Conservation (phyloP, 2,888 invertebrate species). For the Drosophila antonietae region DNA sequence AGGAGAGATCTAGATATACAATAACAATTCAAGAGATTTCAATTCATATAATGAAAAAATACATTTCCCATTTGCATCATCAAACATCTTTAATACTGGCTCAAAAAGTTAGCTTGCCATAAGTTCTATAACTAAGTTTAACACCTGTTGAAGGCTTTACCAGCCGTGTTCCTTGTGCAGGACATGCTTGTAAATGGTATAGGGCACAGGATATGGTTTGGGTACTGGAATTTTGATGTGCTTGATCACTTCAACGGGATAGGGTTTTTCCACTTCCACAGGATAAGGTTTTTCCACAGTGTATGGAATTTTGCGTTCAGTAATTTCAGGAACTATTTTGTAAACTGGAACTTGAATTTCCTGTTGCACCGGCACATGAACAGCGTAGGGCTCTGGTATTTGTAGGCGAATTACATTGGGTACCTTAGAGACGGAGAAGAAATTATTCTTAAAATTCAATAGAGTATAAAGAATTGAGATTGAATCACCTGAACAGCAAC, state of each 20-base stretch:
- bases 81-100: slow-evolving; percentile 50
- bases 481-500: slow-evolving; percentile 86
- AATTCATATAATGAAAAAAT: background rate
- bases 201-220: slow-evolving; percentile 90
- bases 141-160: slow-evolving; percentile 43
- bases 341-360: slow-evolving; percentile 90
- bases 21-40: background rate
- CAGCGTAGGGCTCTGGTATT: slow-evolving; percentile 91
- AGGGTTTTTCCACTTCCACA: slow-evolving; percentile 90
- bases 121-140: background rate
- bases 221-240: slow-evolving; percentile 89
- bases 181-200: slow-evolving; percentile 90
- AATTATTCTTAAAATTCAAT: background rate
- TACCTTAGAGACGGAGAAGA: slow-evolving; percentile 80
- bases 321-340: slow-evolving; percentile 89
- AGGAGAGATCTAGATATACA: background rate
- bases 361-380: slow-evolving; percentile 89
- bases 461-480: background rate
- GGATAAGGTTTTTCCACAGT: slow-evolving; percentile 89
- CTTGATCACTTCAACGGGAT: slow-evolving; percentile 91
- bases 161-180: slow-evolving; percentile 86
- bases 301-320: slow-evolving; percentile 90
- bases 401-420: slow-evolving; percentile 88
- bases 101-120: slow-evolving; percentile 4
- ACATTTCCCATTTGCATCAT: background rate